A percentile compares a stretch with the other conserved stretches of the same genome.
Conservation (phyloP, 2,113 vertebrate species). For the Gavia stellata region DNA sequence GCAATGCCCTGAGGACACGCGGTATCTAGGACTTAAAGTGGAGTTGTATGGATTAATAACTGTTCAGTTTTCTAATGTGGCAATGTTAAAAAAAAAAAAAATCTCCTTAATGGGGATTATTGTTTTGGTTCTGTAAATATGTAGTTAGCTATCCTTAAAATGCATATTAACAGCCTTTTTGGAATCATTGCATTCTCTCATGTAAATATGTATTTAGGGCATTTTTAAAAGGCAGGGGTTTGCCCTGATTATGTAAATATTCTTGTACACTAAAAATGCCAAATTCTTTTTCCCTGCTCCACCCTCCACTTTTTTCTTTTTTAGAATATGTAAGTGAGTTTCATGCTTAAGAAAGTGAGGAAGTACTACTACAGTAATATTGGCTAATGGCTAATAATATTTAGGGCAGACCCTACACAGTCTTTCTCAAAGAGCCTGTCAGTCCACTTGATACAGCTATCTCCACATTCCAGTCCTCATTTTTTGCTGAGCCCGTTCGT, state of each 20-base stretch:
- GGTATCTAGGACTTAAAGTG: neutral
- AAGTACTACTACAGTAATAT: constrained; percentile 22
- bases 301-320: neutral
- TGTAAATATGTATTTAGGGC: constrained; percentile 62
- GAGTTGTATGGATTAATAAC: constrained; percentile 13
- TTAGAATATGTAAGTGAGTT: constrained; percentile 22
- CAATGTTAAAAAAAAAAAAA: neutral
- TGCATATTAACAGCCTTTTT: constrained; percentile 46
- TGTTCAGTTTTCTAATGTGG: constrained; percentile 10
- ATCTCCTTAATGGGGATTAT: constrained; percentile 23
- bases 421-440: neutral
- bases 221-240: constrained; percentile 51
- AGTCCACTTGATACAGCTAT: neutral
- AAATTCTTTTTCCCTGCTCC: neutral
- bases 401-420: neutral
- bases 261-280: constrained; percentile 7
- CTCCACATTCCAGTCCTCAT: constrained; percentile 22
- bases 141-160: constrained; percentile 47
- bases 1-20: neutral
- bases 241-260: constrained; percentile 49
- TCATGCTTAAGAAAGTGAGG: constrained; percentile 40
- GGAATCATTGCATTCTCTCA: constrained; percentile 45
- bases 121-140: constrained; percentile 54
- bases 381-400: constrained; percentile 1
- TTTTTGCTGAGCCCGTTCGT: constrained; percentile 27